Evolutionary conservation across 1,140 invertebrate genomes (phyloP).

Genomic region (Listronotus bonariensis): DNA sequence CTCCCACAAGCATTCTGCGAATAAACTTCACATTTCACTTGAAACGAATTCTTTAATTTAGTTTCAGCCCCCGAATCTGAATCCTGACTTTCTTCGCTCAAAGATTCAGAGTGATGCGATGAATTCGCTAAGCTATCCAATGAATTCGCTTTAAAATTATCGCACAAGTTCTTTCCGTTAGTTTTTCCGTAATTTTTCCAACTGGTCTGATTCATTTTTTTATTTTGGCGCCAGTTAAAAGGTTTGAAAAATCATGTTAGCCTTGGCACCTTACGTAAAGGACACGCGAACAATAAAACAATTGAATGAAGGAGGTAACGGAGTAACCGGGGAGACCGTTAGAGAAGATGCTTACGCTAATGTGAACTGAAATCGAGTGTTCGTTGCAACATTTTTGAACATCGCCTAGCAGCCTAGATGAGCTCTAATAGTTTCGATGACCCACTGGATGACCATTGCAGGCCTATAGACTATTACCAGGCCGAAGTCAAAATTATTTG

Average conservation of each 20-base stretch:
- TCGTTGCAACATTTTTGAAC: conserved; percentile 14
- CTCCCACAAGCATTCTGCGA: conserved; percentile 45
- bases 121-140: conserved; percentile 69
- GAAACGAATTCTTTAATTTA: conserved; percentile 54
- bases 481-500: conserved; percentile 1
- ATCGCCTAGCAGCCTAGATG: conserved; percentile 41
- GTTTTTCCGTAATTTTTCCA: conserved; percentile 30
- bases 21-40: conserved; percentile 51
- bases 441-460: conserved; percentile 41
- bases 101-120: conserved; percentile 59
- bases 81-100: conserved; percentile 60
- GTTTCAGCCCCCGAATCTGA: conserved; percentile 60
- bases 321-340: neutral
- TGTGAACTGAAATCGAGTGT: conserved; percentile 31
- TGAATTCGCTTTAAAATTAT: conserved; percentile 55
- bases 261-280: conserved; percentile 2
- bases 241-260: conserved; percentile 17
- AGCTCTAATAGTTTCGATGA: conserved; percentile 54
- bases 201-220: conserved; percentile 36
- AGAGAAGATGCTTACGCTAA: conserved; percentile 18
- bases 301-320: neutral
- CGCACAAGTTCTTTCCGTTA: conserved; percentile 29
- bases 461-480: conserved; percentile 9
- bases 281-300: conserved; percentile 6
- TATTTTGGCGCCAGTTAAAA: neutral